Evolutionary conservation across 2,888 invertebrate genomes (phyloP).

Genomic region (Tenodera sinensis): DNA sequence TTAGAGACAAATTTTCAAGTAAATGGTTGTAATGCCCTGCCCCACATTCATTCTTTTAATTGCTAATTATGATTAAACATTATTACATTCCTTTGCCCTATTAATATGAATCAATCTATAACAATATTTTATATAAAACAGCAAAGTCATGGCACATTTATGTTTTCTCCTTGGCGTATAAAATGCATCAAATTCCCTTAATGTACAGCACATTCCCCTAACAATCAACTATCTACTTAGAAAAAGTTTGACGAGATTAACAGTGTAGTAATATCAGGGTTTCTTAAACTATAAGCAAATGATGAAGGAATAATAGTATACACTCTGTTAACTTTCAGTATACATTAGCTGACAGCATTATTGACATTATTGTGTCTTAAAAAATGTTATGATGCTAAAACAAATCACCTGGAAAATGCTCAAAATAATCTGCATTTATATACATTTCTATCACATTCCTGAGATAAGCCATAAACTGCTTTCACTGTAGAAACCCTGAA

Average conservation of each 20-base stretch:
- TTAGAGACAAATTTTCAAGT: neutral
- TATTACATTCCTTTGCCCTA: neutral
- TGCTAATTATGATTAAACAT: neutral
- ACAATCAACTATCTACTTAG: neutral
- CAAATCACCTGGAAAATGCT: neutral
- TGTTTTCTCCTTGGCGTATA: constrained; percentile 6
- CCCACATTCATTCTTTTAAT: neutral
- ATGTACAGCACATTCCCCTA: neutral
- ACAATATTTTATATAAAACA: constrained; percentile 9
- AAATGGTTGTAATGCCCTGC: neutral
- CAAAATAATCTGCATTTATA: neutral
- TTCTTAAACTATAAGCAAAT: neutral
- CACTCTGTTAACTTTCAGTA: neutral
- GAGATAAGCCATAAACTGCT: neutral
- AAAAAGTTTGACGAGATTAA: neutral
- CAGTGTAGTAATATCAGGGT: constrained; percentile 12
- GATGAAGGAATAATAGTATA: neutral
- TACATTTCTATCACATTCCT: neutral
- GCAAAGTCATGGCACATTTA: constrained; percentile 3
- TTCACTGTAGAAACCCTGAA: constrained; percentile 7
- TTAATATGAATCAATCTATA: neutral
- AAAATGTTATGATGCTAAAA: neutral
- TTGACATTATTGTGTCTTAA: neutral
- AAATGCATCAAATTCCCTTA: constrained; percentile 13
- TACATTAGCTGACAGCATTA: neutral